Evolutionary conservation across 2,113 vertebrate species (phyloP), one percentile per base, ranked within the genome.

Genomic region (Typhlomys cinereus): DNA sequence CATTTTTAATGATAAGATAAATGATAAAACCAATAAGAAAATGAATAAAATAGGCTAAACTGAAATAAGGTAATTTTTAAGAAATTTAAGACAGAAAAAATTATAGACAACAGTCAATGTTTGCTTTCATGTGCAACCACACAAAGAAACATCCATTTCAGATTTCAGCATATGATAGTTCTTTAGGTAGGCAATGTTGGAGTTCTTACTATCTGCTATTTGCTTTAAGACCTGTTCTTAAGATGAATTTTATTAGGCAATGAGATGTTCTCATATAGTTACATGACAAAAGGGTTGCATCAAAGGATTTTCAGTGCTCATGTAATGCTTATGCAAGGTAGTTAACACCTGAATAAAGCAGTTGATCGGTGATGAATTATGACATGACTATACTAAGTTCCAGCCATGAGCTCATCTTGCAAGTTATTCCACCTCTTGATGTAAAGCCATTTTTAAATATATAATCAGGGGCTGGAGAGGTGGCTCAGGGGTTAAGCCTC

Each of bases 1-100:
- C 80, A 54, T 64, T 88, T 88, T 75, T 57, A 79, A 89, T 57
- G 79, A 41, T 64, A 94, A 79, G 27, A 17, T 85, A 82, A 76
- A 67, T 78, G 64, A 59, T 82, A 71, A 84, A 86, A 79, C 23
- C 39, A 87, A 4, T 85, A 90, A 67, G 29, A 78, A 90, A 83
- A 50, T 75, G 73, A 90, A 75, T 67, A 88, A 90, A 87, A 80
- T 71, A 80, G 75, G 52, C 54, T 57, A 89, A 90, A 89, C 31
- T 83, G 84, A 64, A 78, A 61, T 89, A 76, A 84, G 66, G n/a
- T n/a, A n/a, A n/a, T n/a, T n/a, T n/a, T n/a, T n/a, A n/a, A n/a
- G n/a, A n/a, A n/a, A n/a, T n/a, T n/a, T n/a, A n/a, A 90, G 25
- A 41, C 73, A 27, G 73, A 66, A 71, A 90, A 88, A 46, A 17